These are phyloP conservation scores for Smithornis capensis DNA, from an alignment of 2,113 vertebrate species.

Conservation along the genomic window DNA sequence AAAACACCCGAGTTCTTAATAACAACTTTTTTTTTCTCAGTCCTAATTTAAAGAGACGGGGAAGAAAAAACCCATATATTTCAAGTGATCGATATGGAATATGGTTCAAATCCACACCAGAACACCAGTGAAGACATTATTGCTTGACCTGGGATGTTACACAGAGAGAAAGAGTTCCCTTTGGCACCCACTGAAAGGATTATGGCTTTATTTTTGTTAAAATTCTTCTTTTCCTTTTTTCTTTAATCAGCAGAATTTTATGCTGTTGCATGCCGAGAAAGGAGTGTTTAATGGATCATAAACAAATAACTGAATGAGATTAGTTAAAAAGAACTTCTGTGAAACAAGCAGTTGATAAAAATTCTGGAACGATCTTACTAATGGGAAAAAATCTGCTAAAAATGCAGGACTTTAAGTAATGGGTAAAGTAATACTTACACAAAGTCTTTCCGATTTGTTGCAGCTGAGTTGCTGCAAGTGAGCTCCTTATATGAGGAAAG, in stretches of 20 bases:
- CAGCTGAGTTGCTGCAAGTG: not conserved
- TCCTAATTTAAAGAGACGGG: too few species aligned
- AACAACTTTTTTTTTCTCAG: too few species aligned
- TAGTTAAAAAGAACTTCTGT: not conserved
- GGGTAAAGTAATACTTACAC: not conserved
- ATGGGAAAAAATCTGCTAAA: not conserved
- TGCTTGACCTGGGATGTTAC: not conserved
- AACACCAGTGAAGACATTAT: not conserved
- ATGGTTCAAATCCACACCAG: too few species aligned
- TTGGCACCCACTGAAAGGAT: not conserved
- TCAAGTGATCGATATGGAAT: too few species aligned
- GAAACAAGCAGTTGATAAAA: slow-evolving; percentile 1
- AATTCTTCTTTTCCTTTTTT: not conserved
- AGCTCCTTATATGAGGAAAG: not conserved
- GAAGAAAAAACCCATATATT: too few species aligned
- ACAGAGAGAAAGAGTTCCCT: not conserved
- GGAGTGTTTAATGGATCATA: not conserved
- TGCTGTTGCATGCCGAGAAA: not conserved
- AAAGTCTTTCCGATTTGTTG: not conserved
- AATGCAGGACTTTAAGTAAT: not conserved
- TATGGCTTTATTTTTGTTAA: not conserved
- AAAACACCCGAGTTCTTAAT: too few species aligned
- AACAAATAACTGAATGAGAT: slow-evolving; percentile 9
- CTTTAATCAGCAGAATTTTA: not conserved
- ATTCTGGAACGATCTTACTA: not conserved